phyloP scores from a whole-genome alignment of 1,140 invertebrate genomes.

The Adoxophyes honmai region DNA sequence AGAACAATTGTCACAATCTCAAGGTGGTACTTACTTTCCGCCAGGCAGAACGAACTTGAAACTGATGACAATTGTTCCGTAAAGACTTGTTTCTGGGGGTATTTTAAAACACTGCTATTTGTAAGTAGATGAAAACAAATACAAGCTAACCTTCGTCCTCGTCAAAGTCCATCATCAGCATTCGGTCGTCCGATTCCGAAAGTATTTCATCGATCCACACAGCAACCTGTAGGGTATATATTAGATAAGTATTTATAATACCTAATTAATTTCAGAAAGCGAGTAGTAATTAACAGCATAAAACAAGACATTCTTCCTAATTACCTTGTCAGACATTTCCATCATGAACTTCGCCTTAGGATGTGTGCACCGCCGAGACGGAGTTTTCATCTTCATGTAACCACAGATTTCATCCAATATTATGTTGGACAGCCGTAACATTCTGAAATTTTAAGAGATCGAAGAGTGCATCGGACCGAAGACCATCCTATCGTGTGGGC shows the following conservation, averaged over 20 bases:
- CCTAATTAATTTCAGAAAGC: too few species aligned
- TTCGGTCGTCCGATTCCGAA: slow-evolving; percentile 57
- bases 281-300: too few species aligned
- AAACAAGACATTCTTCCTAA: neutral
- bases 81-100: neutral
- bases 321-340: slow-evolving; percentile 65
- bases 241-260: neutral
- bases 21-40: slow-evolving; percentile 36
- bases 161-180: slow-evolving; percentile 70
- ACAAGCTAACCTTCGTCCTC: slow-evolving; percentile 60
- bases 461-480: too few species aligned
- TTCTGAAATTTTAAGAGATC: slow-evolving; percentile 41
- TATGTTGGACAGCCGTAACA: slow-evolving; percentile 59
- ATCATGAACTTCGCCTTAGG: slow-evolving; percentile 61
- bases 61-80: slow-evolving; percentile 34
- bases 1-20: slow-evolving; percentile 49
- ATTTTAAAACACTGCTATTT: too few species aligned
- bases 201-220: slow-evolving; percentile 68
- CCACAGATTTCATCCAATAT: slow-evolving; percentile 52
- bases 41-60: slow-evolving; percentile 12
- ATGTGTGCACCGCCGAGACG: slow-evolving; percentile 36
- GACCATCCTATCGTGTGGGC: too few species aligned
- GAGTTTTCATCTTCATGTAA: slow-evolving; percentile 44
- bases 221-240: slow-evolving; percentile 58
- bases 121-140: too few species aligned